Conservation (phyloP, 2,113 vertebrate genomes). For the Ochotona princeps region DNA sequence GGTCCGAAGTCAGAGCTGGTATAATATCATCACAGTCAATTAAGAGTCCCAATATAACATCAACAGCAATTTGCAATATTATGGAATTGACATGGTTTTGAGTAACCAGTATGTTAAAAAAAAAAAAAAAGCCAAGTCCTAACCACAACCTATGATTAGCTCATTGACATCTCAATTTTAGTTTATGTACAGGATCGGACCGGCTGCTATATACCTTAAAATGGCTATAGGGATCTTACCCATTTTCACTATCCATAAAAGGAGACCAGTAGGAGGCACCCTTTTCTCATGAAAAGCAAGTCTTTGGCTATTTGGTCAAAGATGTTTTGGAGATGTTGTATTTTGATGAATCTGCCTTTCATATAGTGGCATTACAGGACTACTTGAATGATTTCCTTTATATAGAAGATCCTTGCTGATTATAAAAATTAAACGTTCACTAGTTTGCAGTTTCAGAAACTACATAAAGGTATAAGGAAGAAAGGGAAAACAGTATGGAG, state of each 20-base stretch:
- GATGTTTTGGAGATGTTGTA: not conserved
- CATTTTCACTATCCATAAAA: not conserved
- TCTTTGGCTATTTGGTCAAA: not conserved
- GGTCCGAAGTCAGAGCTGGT: too few relatives aligned
- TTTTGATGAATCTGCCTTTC: not conserved
- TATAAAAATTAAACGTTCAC: not conserved
- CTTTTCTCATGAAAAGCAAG: not conserved
- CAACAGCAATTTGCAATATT: too few relatives aligned
- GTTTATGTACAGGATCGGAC: too few relatives aligned
- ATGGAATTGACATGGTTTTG: too few relatives aligned
- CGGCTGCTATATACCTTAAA: too few relatives aligned
- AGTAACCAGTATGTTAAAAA: too few relatives aligned
- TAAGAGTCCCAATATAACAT: too few relatives aligned
- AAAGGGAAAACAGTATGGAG: slow-evolving; percentile 1
- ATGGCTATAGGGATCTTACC: too few relatives aligned
- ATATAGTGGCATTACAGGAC: not conserved
- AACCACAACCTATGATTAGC: too few relatives aligned
- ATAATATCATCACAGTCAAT: too few relatives aligned
- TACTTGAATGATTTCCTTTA: not conserved
- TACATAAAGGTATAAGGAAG: not conserved
- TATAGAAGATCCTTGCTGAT: not conserved
- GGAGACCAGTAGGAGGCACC: not conserved
- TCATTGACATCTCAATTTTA: too few relatives aligned
- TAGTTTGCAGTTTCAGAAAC: not conserved
- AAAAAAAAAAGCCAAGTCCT: too few relatives aligned